phyloP scores from a whole-genome alignment of 1,140 invertebrate genomes.

The Theocolax elegans region DNA sequence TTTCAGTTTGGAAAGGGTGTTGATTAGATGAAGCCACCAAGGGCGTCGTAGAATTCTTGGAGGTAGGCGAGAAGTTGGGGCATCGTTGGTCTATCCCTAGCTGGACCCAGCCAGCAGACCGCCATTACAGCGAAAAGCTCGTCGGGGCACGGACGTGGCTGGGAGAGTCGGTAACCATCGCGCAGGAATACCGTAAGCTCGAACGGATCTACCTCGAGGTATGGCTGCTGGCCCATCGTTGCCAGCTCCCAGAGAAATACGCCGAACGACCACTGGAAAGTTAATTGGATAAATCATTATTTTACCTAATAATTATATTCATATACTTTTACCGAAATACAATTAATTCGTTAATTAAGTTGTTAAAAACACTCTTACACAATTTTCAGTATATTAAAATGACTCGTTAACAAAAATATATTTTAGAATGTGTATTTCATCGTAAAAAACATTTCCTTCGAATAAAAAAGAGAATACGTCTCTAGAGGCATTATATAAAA shows the following conservation, averaged over 20 bases:
- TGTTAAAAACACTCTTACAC: too few species aligned
- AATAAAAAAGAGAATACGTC: too few species aligned
- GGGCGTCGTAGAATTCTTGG: slow-evolving; percentile 88
- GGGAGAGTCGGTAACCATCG: slow-evolving; percentile 88
- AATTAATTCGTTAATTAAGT: too few species aligned
- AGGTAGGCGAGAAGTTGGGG: slow-evolving; percentile 86
- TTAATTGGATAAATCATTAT: too few species aligned
- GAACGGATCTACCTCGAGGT: slow-evolving; percentile 90
- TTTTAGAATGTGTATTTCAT: too few species aligned
- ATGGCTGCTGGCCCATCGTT: slow-evolving; percentile 88
- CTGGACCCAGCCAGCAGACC: slow-evolving; percentile 85
- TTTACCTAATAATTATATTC: too few species aligned
- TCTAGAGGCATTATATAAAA: too few species aligned
- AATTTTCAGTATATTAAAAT: slow-evolving; percentile 45
- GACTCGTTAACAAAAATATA: too few species aligned
- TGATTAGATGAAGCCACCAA: slow-evolving; percentile 79
- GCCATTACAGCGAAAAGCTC: slow-evolving; percentile 94
- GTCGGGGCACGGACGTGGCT: slow-evolving; percentile 94
- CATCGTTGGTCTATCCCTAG: slow-evolving; percentile 85
- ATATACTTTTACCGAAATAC: too few species aligned
- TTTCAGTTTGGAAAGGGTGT: background rate
- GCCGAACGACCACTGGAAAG: slow-evolving; percentile 88
- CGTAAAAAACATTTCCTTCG: too few species aligned
- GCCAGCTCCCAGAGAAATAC: slow-evolving; percentile 95
- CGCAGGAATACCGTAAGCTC: slow-evolving; percentile 88